Evolutionary conservation across 2,113 vertebrate species (phyloP).

Genomic region (Mirounga angustirostris): DNA sequence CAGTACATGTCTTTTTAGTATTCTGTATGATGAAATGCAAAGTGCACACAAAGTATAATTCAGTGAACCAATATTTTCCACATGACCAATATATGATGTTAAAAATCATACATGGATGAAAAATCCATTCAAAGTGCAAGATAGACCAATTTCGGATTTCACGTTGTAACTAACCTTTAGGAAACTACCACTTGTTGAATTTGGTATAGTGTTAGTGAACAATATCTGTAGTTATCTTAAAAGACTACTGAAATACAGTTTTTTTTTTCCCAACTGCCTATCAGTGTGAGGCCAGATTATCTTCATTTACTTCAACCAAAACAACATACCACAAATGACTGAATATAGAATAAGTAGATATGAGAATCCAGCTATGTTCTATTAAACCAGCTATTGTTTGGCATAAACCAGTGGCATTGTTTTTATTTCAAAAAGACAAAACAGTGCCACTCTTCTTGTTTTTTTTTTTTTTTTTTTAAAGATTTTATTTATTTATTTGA

Average conservation of each 20-base stretch:
- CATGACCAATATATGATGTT: not conserved
- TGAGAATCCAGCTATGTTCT: conserved; percentile 8
- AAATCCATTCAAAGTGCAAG: conserved; percentile 8
- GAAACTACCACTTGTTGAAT: not conserved
- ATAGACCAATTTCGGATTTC: conserved; percentile 19
- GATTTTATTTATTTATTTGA: no score
- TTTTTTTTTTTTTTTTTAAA: not conserved
- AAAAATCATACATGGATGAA: conserved; percentile 51
- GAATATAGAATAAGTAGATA: not conserved
- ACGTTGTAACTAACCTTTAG: conserved; percentile 7
- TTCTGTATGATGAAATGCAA: conserved; percentile 36
- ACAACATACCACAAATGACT: not conserved
- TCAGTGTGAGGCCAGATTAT: not conserved
- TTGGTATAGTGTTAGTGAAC: not conserved
- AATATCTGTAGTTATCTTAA: conserved; percentile 5
- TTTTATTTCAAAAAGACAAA: not conserved
- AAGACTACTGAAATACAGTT: conserved; percentile 1
- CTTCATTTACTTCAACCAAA: conserved; percentile 54
- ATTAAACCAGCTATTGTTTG: not conserved
- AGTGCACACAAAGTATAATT: not conserved
- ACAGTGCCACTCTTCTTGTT: not conserved
- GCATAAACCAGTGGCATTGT: not conserved
- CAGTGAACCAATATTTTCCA: not conserved
- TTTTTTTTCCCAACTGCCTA: not conserved
- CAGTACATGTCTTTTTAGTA: conserved; percentile 27